Conservation (phyloP, 1,140 invertebrate species). For the Hyposmocoma kahamanoa region DNA sequence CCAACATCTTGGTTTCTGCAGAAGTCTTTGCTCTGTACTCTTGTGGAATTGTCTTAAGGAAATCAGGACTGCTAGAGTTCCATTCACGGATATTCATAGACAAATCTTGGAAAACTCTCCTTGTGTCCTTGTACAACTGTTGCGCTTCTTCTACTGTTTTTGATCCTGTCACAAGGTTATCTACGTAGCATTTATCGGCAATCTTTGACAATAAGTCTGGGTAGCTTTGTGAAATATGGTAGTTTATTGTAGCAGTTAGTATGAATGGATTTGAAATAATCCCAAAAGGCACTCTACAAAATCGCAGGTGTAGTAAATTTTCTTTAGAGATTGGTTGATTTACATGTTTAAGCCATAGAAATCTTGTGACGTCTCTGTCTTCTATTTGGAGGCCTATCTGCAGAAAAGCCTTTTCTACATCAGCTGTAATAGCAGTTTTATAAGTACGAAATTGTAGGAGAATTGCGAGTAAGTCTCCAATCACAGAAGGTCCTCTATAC, state of each 20-base stretch:
- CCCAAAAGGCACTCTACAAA: constrained; percentile 23
- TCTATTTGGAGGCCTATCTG: constrained; percentile 17
- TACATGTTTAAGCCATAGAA: constrained; percentile 21
- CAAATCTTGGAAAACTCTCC: constrained; percentile 14
- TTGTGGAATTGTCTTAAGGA: constrained; percentile 8
- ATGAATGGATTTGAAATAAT: constrained; percentile 24
- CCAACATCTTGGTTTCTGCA: constrained; percentile 12
- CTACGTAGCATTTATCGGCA: constrained; percentile 19
- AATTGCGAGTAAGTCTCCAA: not conserved
- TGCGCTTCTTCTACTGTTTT: constrained; percentile 10
- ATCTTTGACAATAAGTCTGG: constrained; percentile 8
- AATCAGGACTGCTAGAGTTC: constrained; percentile 16
- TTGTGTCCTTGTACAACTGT: constrained; percentile 12
- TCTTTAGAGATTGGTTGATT: constrained; percentile 3
- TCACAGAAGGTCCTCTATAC: not conserved
- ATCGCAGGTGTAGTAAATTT: constrained; percentile 15
- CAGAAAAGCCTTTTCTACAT: constrained; percentile 23
- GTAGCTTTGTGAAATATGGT: constrained; percentile 11
- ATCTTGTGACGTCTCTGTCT: constrained; percentile 23
- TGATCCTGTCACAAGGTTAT: constrained; percentile 19
- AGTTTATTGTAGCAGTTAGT: constrained; percentile 18
- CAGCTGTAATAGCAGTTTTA: constrained; percentile 15
- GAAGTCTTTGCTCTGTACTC: constrained; percentile 2
- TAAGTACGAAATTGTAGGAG: constrained; percentile 16
- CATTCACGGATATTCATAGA: constrained; percentile 23